Base-by-base conservation (phyloP, 30 jellyfish, hydroid and myxozoan species). In the Hydractinia symbiolongicarpus region DNA sequence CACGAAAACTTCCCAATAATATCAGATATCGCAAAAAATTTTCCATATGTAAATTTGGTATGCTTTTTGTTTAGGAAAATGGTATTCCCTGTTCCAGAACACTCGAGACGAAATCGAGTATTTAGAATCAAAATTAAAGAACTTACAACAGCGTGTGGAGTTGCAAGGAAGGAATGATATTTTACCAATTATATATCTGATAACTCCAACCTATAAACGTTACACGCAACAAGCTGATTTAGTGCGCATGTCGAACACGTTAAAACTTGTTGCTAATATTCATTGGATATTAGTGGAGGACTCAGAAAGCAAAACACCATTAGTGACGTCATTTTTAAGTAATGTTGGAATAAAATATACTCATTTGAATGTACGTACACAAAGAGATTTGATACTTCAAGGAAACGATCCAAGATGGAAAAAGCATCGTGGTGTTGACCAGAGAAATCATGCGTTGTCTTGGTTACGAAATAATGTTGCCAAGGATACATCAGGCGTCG, bases 371-470 rank as follows among this genome's bases (percentile, higher is more conserved):
- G 76, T 80, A 0, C 72, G 55, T 54, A 89, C 95, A 15, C 92
- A 76, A 81, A 52, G 54, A 11, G 86, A 73, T 11, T 76, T 84
- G 53, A 16, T 13, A 70, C 67, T 54, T 54, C 76, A 77, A 19
- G 71, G 70, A 40, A 60, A 77, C 68, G 95, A 89, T 57, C 94
- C 94, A 6, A 73, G 81, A 5, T 84, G 94, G 92, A 84, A 53
- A 19, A 84, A 85, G 66, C 97, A 89, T 64, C 72, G 97, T 60
- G 97, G 97, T 13, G 93, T 89, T 6, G 97, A 89, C 49, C 97
- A 89, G 51, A 76, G 97, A 54, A 89, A 89, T 81, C 82, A 66
- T 62, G 97, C 86, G 5, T 67, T 89, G 78, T 60, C 56, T 49
- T 89, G 97, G 97, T 73, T 89, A 50, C 78, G 97, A 66, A 73